These are phyloP conservation scores for Cnemophilus loriae DNA, from an alignment of 2,113 vertebrate species.

Conservation along the genomic window DNA sequence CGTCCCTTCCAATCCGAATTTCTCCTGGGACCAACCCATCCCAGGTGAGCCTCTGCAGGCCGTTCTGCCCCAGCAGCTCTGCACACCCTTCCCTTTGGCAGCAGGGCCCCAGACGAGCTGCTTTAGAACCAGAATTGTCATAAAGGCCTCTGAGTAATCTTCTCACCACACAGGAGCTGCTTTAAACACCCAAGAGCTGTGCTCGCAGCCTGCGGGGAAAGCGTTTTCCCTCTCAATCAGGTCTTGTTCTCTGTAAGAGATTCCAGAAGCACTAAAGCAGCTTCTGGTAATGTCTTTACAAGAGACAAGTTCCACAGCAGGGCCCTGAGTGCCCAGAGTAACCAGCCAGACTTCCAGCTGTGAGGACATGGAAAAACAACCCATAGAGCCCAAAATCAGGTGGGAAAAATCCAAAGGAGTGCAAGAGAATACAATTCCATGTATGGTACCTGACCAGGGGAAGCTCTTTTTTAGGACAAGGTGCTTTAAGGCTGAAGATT, in stretches of 20 bases:
- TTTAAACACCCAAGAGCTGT: not conserved
- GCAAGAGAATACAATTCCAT: not conserved
- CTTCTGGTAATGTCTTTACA: not conserved
- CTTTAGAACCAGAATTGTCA: fast-evolving
- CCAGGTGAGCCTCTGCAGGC: not conserved
- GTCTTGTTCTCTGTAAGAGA: not conserved
- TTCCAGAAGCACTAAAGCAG: not conserved
- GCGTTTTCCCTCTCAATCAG: not conserved
- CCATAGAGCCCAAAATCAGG: fast-evolving
- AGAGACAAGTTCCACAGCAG: not conserved
- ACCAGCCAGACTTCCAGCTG: not conserved
- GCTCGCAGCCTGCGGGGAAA: not conserved
- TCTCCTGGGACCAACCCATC: not conserved
- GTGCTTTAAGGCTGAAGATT: not conserved
- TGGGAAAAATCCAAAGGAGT: not conserved
- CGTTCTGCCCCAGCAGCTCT: not conserved
- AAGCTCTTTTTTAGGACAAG: not conserved
- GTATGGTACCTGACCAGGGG: fast-evolving
- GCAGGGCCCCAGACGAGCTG: not conserved
- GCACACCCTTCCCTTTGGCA: not conserved
- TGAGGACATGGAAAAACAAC: not conserved
- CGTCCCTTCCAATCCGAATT: not conserved
- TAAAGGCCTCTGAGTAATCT: not conserved
- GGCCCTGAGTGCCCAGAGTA: not conserved
- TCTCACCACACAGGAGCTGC: not conserved